Evolutionary conservation across 2,888 invertebrate genomes (phyloP).

Genomic region (Strigamia crassipes): DNA sequence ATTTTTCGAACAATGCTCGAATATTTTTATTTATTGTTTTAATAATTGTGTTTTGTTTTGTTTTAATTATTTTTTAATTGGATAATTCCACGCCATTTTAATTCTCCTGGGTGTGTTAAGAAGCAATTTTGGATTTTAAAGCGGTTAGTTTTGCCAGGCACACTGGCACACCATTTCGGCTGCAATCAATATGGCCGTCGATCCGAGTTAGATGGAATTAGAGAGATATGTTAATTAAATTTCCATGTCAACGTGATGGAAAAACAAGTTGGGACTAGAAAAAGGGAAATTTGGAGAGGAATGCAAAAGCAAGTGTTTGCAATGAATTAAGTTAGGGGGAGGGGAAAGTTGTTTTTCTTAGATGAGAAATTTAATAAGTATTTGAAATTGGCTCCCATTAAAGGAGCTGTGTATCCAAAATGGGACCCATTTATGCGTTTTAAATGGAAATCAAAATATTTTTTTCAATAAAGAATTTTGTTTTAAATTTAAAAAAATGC

Average conservation of each 20-base stretch:
- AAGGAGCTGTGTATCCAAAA: too few species aligned
- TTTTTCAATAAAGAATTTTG: too few species aligned
- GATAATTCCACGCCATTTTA: neutral
- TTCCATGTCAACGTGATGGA: slow-evolving; percentile 21
- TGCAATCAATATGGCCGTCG: slow-evolving; percentile 30
- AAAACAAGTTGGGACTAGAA: neutral
- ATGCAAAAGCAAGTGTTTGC: neutral
- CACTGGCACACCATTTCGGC: neutral
- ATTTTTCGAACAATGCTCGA: too few species aligned
- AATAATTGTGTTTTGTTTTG: neutral
- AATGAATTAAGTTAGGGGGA: neutral
- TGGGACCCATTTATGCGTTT: too few species aligned
- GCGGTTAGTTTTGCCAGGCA: slow-evolving; percentile 14
- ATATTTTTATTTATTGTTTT: neutral
- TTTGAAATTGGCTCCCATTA: neutral
- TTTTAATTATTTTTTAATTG: neutral
- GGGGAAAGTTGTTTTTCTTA: neutral
- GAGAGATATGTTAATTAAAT: slow-evolving; percentile 34
- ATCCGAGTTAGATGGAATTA: slow-evolving; percentile 34
- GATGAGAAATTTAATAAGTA: neutral
- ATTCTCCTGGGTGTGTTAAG: neutral
- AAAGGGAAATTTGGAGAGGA: neutral
- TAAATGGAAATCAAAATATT: too few species aligned
- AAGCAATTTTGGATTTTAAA: slow-evolving; percentile 14
- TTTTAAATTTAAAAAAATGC: neutral